These are phyloP conservation scores for Sitophilus oryzae DNA, from an alignment of 1,140 invertebrate species.

Conservation along the genomic window DNA sequence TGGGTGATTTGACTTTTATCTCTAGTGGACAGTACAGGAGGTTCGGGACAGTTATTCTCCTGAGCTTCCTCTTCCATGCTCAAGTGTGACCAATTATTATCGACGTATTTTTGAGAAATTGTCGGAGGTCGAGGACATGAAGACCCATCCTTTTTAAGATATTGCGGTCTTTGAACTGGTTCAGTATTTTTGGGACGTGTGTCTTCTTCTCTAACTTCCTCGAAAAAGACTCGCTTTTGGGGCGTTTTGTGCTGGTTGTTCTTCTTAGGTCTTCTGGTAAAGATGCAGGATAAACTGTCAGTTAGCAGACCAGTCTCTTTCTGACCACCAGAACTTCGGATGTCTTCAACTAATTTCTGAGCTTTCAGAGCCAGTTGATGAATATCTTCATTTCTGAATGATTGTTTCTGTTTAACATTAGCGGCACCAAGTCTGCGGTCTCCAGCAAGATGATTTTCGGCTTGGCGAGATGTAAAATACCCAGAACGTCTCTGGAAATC, in stretches of 20 bases:
- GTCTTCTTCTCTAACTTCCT: background rate
- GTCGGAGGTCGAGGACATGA: background rate
- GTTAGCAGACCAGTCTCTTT: conserved; percentile 12
- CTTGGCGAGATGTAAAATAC: background rate
- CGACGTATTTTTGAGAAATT: background rate
- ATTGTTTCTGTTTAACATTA: no score
- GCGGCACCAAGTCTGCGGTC: no score
- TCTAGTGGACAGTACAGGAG: conserved; percentile 10
- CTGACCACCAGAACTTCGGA: background rate
- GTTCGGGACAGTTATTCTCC: conserved; percentile 11
- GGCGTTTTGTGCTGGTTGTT: conserved; percentile 2
- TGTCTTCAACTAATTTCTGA: no score
- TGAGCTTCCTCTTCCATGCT: background rate
- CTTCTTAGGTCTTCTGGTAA: conserved; percentile 9
- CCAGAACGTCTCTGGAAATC: background rate
- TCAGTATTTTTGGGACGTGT: background rate
- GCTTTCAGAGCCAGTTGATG: no score
- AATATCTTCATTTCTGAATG: no score
- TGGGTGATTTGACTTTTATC: conserved; percentile 6
- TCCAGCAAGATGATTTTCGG: background rate
- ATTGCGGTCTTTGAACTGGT: no score
- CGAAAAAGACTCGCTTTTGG: conserved; percentile 11
- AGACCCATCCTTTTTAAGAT: background rate
- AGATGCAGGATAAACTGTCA: conserved; percentile 19
- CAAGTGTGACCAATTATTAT: background rate